phyloP scores from a whole-genome alignment of 2,113 vertebrate genomes.

The Orcinus orca region DNA sequence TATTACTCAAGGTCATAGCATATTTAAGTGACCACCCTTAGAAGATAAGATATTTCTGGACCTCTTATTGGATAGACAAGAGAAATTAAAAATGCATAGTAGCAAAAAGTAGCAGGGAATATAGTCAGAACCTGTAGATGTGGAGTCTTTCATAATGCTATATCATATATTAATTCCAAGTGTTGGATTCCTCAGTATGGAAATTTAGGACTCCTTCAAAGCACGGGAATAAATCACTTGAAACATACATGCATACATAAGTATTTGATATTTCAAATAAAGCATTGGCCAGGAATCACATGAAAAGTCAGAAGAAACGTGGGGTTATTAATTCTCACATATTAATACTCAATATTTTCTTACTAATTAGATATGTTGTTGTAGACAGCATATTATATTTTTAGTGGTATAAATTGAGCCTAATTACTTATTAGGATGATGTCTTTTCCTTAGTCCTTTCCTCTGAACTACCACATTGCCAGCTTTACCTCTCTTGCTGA shows the following conservation, averaged over 20 bases:
- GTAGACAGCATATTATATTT: neutral
- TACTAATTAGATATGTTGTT: neutral
- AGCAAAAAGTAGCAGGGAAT: neutral
- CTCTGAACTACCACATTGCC: neutral
- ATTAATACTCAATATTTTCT: neutral
- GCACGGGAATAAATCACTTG: neutral
- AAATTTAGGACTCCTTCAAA: neutral
- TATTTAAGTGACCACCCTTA: neutral
- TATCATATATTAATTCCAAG: neutral
- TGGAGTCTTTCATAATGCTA: neutral
- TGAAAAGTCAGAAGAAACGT: neutral
- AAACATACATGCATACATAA: neutral
- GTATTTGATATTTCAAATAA: neutral
- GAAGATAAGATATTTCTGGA: neutral
- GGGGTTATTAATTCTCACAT: neutral
- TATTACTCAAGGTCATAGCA: neutral
- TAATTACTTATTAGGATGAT: neutral
- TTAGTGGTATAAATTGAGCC: neutral
- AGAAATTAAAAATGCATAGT: neutral
- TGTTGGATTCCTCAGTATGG: neutral
- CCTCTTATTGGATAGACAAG: neutral
- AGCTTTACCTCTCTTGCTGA: neutral
- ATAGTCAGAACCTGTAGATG: accelerated
- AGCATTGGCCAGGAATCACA: neutral
- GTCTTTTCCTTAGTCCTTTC: neutral